Conservation (phyloP, 2,797 vertebrate genomes). For the Sebastes trivittatus region DNA sequence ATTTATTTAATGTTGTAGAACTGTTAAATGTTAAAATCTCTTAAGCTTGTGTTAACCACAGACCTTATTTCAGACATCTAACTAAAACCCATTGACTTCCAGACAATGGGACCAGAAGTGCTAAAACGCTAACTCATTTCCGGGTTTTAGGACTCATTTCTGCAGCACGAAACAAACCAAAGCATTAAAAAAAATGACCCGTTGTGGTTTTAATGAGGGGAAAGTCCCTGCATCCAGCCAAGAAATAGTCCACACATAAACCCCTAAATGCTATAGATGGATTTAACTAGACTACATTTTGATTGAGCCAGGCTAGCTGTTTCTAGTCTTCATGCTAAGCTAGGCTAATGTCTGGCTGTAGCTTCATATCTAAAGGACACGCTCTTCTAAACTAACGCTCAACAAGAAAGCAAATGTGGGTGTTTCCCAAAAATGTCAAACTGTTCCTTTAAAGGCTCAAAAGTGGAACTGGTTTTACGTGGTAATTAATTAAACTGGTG, state of each 20-base stretch:
- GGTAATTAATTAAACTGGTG: constrained; percentile 50
- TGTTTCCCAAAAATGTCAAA: constrained; percentile 12
- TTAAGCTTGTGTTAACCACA: too few relatives aligned
- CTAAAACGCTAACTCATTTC: too few relatives aligned
- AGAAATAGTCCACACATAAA: background rate
- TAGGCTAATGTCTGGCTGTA: background rate
- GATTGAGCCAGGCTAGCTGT: background rate
- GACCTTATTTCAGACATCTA: too few relatives aligned
- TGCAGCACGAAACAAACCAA: background rate
- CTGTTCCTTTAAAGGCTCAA: constrained; percentile 20
- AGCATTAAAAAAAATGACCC: background rate
- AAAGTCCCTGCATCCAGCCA: background rate
- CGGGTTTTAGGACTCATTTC: too few relatives aligned
- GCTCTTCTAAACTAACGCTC: background rate
- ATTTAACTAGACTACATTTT: background rate
- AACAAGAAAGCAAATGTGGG: background rate
- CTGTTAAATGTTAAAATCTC: too few relatives aligned
- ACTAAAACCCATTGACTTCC: too few relatives aligned
- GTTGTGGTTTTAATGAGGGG: background rate
- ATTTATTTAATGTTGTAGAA: too few relatives aligned
- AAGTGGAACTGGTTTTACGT: constrained; percentile 32
- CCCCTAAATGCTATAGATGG: background rate
- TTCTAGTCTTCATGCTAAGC: background rate
- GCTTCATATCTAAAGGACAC: background rate
- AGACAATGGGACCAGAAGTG: too few relatives aligned